Base-by-base conservation (phyloP, 2,888 invertebrate species). In the Cylloceria caligata region DNA sequence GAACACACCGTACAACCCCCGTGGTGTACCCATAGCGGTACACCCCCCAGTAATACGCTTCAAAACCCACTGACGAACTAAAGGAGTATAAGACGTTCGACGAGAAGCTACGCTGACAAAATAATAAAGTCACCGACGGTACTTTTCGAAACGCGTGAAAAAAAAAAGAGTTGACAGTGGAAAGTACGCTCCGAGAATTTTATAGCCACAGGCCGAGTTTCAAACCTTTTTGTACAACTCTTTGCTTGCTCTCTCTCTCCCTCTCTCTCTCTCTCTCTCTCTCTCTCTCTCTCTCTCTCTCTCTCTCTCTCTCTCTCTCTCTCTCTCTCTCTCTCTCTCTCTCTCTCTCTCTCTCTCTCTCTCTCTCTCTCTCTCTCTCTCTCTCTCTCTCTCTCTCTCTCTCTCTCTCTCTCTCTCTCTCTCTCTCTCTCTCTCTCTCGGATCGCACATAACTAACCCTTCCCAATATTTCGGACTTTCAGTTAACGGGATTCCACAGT, bases 401-500 rank as follows among this genome's bases (percentile, higher is more conserved):
- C 16, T 55, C 71, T 73, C 62, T 49, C 30, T 42, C 64, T 52
- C 36, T 39, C 57, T 30, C 60, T 34, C 16, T 55, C 71, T 73
- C 62, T 49, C 30, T 73, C 62, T 49, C 30, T 42, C 64, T 52
- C 36, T 39, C 57, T 30, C 60, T 34, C 16, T 55, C 71, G 65
- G 24, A 73, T 74, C 65, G 34, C 73, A 6, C 60, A 19, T 19
- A 7, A 36, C 71, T 67, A 86, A 83, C 83, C 83, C 84, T 83
- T 84, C 83, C 62, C 64, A 27, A 73, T 42, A 13, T 62, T 75
- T 57, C 34, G 19, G 55, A 34, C 73, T 36, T 67, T 21, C 60
- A 78, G 60, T 79, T 81, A 79, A 79, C 82, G 69, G 78, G 82
- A 82, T 85, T 80, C 60, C 72, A 80, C 81, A 81, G 86, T 88